Conservation (phyloP, 1,140 invertebrate genomes). For the Euglossa dilemma region DNA sequence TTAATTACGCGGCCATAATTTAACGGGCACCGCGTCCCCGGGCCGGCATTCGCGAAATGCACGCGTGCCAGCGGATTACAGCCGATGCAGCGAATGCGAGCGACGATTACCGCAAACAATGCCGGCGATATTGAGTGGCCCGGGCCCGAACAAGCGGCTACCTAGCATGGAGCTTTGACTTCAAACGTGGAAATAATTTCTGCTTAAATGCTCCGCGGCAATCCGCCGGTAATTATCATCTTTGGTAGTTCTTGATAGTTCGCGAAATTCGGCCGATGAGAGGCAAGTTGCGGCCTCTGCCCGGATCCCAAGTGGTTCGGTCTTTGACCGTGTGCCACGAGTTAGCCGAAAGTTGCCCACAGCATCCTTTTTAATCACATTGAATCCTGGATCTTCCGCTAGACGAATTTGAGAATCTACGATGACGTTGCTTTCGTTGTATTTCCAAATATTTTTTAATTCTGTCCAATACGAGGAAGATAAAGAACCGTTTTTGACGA, state of each 20-base stretch:
- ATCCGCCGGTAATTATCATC: no score
- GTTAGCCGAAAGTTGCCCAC: no score
- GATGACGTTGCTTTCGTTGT: no score
- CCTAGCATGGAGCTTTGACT: conserved; percentile 43
- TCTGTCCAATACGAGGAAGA: no score
- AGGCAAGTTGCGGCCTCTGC: no score
- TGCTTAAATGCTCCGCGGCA: neutral
- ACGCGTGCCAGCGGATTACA: conserved; percentile 53
- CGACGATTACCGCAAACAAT: conserved; percentile 66
- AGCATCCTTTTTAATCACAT: no score
- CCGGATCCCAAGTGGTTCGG: no score
- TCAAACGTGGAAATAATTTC: conserved; percentile 53
- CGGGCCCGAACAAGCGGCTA: conserved; percentile 28
- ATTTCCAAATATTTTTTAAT: no score
- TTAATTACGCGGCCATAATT: conserved; percentile 68
- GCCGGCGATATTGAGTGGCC: conserved; percentile 57
- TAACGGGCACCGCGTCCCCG: conserved; percentile 46
- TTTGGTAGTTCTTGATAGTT: neutral
- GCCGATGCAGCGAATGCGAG: conserved; percentile 53
- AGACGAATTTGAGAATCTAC: no score
- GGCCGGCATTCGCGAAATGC: conserved; percentile 56
- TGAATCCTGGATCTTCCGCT: no score
- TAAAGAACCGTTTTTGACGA: no score
- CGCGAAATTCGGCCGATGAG: neutral
- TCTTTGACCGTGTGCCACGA: no score